Evolutionary conservation across 2,113 vertebrate species (phyloP).

Genomic region (Bos indicus): DNA sequence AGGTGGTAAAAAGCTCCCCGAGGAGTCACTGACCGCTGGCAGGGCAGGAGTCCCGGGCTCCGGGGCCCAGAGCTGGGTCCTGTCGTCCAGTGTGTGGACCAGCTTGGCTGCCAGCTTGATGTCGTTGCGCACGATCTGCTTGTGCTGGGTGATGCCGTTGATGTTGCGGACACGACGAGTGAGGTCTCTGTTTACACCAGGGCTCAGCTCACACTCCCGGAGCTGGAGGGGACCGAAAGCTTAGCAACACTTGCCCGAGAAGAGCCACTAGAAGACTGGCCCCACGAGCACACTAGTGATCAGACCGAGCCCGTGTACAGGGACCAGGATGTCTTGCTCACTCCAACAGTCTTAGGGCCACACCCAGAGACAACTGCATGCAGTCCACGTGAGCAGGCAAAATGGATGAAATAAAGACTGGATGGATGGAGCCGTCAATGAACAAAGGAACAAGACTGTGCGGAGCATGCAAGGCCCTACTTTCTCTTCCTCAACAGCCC

Average conservation of each 20-base stretch:
- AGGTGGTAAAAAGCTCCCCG: neutral
- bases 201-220: constrained; percentile 92
- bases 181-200: constrained; percentile 91
- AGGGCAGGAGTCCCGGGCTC: constrained; percentile 75
- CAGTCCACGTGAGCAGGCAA: neutral
- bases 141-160: constrained; percentile 92
- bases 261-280: neutral
- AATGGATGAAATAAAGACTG: neutral
- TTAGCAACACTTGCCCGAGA: neutral
- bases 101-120: constrained; percentile 93
- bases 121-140: constrained; percentile 92
- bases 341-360: neutral
- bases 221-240: constrained; percentile 75
- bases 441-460: neutral
- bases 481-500: neutral
- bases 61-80: constrained; percentile 87
- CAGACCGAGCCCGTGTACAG: neutral
- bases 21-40: constrained; percentile 55
- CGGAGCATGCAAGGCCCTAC: neutral
- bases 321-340: neutral
- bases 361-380: neutral
- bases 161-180: constrained; percentile 90
- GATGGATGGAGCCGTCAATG: neutral
- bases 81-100: constrained; percentile 90
- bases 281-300: neutral